Base-by-base conservation (phyloP, 1,140 invertebrate genomes). In the Drosophila kurseongensis region DNA sequence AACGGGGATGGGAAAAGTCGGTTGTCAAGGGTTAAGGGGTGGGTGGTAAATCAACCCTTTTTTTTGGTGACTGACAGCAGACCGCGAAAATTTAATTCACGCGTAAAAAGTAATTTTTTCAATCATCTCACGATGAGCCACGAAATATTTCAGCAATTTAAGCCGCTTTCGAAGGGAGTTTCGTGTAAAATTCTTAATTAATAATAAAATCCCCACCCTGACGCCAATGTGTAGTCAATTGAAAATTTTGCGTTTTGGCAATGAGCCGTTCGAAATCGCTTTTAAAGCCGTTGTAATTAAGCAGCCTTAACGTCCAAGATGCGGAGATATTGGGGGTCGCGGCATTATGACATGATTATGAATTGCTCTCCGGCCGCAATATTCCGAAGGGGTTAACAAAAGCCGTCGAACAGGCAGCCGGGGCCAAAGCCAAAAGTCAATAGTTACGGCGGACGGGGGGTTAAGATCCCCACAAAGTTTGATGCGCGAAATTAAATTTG, bases 221-320 rank as follows among this genome's bases (percentile, higher is more conserved):
- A 4, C 16, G 35, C 16, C 59, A 66, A 75, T 83, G 84, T 88
- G 60, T 78, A 88, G 80, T 88, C 84, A 88, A 88, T 88, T 88
- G 84, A 88, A 86, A 88, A 88, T 89, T 80, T 84, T 83, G 79
- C 68, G 66, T 71, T 89, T 83, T 76, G 80, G 84, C 84, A 84
- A 89, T 84, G 84, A 80, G 80, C 84, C 84, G 84, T 84, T 78
- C 65, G 80, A 83, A 89, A 88, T 88, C 84, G 80, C 80, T 79
- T 76, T 88, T 88, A 88, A 88, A 88, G 84, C 84, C 84, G 63
- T 84, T 88, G 84, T 88, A 88, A 88, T 88, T 88, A 88, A 88
- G 84, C 84, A 75, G 68, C 76, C 82, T 86, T 42, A 62, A 47
- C 66, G 60, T 67, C 66, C 41, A 60, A 54, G 41, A 67, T 54